phyloP scores from a whole-genome alignment of 2,113 vertebrate species.

The Pseudorasbora parva region DNA sequence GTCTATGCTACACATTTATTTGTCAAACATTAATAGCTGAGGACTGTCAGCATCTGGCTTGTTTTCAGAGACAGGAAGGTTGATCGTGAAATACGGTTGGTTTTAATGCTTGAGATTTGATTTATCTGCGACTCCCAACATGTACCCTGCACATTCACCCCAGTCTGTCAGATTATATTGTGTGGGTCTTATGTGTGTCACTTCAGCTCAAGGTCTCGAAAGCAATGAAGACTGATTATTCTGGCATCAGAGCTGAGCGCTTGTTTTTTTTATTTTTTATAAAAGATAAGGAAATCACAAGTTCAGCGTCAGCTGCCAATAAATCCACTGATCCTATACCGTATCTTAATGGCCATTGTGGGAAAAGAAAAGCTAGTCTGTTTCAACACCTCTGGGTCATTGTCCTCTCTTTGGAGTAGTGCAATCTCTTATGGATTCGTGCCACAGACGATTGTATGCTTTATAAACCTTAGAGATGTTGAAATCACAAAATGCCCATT shows the following conservation, averaged over 20 bases:
- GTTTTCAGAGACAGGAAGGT: neutral
- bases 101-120: constrained; percentile 14
- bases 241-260: constrained; percentile 47
- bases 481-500: constrained; percentile 17
- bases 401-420: constrained; percentile 36
- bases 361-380: constrained; percentile 29
- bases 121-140: constrained; percentile 13
- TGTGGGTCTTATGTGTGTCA: constrained; percentile 49
- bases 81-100: neutral
- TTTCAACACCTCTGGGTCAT: constrained; percentile 34
- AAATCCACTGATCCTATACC: constrained; percentile 35
- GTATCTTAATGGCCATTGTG: constrained; percentile 54
- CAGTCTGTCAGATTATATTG: constrained; percentile 39
- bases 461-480: constrained; percentile 38
- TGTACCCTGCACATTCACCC: constrained; percentile 13
- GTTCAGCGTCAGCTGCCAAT: constrained; percentile 58
- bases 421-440: constrained; percentile 33
- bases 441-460: constrained; percentile 29
- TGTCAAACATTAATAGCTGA: neutral
- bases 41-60: neutral
- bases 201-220: constrained; percentile 50
- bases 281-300: constrained; percentile 50
- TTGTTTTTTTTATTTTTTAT: constrained; percentile 31
- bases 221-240: constrained; percentile 64
- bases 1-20: neutral